Conservation (phyloP, 2,888 invertebrate species). For the Crioceris asparagi region DNA sequence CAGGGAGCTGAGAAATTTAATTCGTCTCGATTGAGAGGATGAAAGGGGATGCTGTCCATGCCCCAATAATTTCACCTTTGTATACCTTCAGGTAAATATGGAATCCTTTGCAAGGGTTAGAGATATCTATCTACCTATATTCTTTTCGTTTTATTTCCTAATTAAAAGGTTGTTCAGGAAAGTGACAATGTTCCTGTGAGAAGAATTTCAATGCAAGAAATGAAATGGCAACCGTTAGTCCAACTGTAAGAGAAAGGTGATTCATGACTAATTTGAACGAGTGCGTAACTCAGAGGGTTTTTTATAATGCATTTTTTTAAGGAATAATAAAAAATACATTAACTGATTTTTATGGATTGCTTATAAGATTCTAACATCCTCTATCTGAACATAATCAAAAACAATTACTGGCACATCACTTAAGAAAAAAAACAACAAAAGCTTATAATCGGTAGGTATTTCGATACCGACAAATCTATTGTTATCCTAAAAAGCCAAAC, state of each 20-base stretch:
- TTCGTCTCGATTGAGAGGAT: conserved; percentile 28
- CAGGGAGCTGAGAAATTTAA: conserved; percentile 29
- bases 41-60: conserved; percentile 25
- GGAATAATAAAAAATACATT: neutral
- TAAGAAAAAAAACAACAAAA: too few species aligned
- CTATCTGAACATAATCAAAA: too few species aligned
- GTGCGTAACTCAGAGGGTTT: neutral
- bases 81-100: conserved; percentile 26
- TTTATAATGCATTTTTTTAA: neutral
- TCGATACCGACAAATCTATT: too few species aligned
- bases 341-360: too few species aligned
- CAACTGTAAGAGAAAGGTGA: neutral
- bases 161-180: conserved; percentile 30
- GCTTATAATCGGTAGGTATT: too few species aligned
- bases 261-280: neutral
- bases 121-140: conserved; percentile 1
- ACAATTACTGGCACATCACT: too few species aligned
- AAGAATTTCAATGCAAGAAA: neutral
- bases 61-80: conserved; percentile 29
- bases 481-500: too few species aligned
- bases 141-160: conserved; percentile 29
- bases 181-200: too few species aligned
- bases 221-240: too few species aligned
- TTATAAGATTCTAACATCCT: too few species aligned
- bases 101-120: conserved; percentile 23